Evolutionary conservation across 2,888 invertebrate species (phyloP).

Genomic region (Ypsolopha scabrella): DNA sequence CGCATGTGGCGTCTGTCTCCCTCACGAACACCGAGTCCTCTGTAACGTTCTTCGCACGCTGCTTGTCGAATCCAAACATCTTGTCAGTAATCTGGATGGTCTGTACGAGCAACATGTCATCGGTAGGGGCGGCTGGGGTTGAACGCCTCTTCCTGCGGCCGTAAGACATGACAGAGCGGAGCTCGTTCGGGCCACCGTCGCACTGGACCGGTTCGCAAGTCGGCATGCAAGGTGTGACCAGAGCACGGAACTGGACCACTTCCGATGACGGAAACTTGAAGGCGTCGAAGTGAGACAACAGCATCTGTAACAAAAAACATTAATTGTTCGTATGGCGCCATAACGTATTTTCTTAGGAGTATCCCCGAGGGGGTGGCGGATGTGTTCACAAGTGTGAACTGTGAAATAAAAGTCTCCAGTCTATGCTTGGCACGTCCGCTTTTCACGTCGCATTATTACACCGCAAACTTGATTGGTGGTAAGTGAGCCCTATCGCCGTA

Average conservation of each 20-base stretch:
- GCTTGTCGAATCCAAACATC: slow-evolving; percentile 83
- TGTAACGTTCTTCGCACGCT: slow-evolving; percentile 72
- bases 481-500: no score
- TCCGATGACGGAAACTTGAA: slow-evolving; percentile 97
- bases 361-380: no score
- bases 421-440: no score
- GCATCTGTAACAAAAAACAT: slow-evolving; percentile 68
- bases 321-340: background rate
- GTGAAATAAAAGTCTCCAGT: no score
- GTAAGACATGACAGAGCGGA: slow-evolving; percentile 85
- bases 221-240: slow-evolving; percentile 95
- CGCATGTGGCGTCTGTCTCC: slow-evolving; percentile 73
- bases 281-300: slow-evolving; percentile 93
- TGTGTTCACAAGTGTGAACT: no score
- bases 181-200: slow-evolving; percentile 86
- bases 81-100: slow-evolving; percentile 94
- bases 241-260: slow-evolving; percentile 94
- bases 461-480: no score
- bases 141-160: slow-evolving; percentile 85
- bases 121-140: slow-evolving; percentile 69
- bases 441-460: no score
- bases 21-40: slow-evolving; percentile 81
- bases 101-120: slow-evolving; percentile 89
- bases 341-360: slow-evolving; percentile 4
- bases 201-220: slow-evolving; percentile 93